phyloP scores from a whole-genome alignment of 2,113 vertebrate genomes.

The Toxostoma redivivum region DNA sequence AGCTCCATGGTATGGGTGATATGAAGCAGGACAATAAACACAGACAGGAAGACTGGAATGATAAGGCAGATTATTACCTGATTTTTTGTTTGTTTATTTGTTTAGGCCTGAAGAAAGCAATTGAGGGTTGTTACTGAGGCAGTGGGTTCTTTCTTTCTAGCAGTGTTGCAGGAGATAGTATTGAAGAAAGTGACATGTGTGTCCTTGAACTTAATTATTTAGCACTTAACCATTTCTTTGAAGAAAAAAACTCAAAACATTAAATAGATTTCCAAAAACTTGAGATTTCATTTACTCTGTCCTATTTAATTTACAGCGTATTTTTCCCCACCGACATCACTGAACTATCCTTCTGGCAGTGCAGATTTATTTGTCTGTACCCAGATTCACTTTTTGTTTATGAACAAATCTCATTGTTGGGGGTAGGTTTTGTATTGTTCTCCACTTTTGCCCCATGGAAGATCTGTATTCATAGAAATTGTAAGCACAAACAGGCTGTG shows the following conservation, averaged over 20 bases:
- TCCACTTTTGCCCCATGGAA: neutral
- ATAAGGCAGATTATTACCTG: neutral
- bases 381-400: neutral
- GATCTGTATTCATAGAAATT: neutral
- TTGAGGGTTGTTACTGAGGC: neutral
- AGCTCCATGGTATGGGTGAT: neutral
- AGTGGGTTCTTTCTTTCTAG: neutral
- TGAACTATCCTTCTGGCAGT: neutral
- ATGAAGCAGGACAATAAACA: constrained; percentile 11
- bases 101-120: neutral
- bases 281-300: neutral
- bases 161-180: neutral
- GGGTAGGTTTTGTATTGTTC: neutral
- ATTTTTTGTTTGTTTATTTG: neutral
- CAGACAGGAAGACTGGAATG: neutral
- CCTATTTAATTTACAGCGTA: neutral
- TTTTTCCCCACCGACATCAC: neutral
- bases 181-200: neutral
- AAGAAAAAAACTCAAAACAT: neutral
- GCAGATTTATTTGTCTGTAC: neutral
- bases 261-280: neutral
- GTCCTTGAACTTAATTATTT: neutral
- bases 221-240: neutral
- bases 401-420: neutral
- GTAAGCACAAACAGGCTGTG: neutral